A percentile compares a stretch with the other conserved stretches of the same genome.
Evolutionary conservation across 2,113 vertebrate species (phyloP).

Genomic region (Boulengerochromis microlepis): DNA sequence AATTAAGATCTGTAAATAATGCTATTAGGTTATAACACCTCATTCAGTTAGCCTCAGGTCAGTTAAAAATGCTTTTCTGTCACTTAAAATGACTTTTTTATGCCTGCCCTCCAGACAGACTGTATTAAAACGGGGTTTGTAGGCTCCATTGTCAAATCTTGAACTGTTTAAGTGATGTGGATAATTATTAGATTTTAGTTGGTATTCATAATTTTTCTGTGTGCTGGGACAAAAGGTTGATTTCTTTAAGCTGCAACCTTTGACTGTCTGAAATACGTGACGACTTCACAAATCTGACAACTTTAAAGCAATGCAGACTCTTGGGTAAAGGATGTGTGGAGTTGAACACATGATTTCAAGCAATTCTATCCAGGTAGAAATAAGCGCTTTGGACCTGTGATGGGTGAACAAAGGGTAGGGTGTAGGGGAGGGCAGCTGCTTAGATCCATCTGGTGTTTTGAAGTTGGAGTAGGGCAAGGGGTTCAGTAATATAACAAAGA

Average conservation of each 20-base stretch:
- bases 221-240: background rate
- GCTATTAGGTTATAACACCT: background rate
- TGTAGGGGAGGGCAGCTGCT: conserved; percentile 19
- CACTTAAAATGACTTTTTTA: background rate
- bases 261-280: background rate
- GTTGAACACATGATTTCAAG: background rate
- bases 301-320: background rate
- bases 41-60: background rate
- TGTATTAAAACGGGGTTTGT: background rate
- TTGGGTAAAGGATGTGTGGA: background rate
- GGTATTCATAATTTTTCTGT: background rate
- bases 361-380: conserved; percentile 6
- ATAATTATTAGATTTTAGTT: background rate
- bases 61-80: background rate
- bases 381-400: background rate
- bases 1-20: background rate
- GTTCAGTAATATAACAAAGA: background rate
- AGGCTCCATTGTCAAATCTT: background rate
- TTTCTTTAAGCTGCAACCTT: background rate
- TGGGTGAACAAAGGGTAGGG: background rate
- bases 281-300: background rate
- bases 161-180: background rate
- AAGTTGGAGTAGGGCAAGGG: background rate
- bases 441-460: conserved; percentile 17
- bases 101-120: background rate